Conservation (phyloP, 2,888 invertebrate genomes). For the Cylindroiulus punctatus region DNA sequence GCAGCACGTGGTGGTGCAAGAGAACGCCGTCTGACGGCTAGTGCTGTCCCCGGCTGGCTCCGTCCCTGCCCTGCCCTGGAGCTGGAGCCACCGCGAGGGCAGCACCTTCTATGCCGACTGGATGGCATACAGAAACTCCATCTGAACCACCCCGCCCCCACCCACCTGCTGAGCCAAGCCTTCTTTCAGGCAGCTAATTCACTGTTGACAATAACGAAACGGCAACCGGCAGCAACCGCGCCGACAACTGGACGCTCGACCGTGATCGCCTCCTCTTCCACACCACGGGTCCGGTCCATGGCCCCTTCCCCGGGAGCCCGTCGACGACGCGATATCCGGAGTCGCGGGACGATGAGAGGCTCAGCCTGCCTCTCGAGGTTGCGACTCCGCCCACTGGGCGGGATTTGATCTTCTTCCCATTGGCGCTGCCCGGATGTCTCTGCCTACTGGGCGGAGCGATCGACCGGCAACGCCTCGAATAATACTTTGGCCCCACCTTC, state of each 20-base stretch:
- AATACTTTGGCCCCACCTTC: background rate
- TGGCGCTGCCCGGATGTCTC: too few species aligned
- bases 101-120: conserved; percentile 56
- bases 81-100: conserved; percentile 55
- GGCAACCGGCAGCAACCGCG: background rate
- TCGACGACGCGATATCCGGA: background rate
- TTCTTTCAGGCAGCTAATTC: conserved; percentile 52
- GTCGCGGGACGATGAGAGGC: background rate
- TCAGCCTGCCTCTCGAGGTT: background rate
- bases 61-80: conserved; percentile 56
- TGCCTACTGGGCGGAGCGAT: background rate
- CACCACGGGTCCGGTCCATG: background rate
- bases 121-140: conserved; percentile 56
- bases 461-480: background rate
- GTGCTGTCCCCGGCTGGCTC: conserved; percentile 57
- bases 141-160: conserved; percentile 23
- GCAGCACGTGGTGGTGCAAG: conserved; percentile 58
- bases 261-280: conserved; percentile 48
- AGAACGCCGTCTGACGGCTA: conserved; percentile 58
- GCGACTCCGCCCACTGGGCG: background rate
- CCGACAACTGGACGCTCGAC: background rate
- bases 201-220: conserved; percentile 47
- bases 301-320: background rate
- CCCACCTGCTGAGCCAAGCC: conserved; percentile 1
- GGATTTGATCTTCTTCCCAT: background rate